Evolutionary conservation across 2,113 vertebrate genomes (phyloP), one percentile per base, ranked within the genome.

Genomic region (Calidris pygmaea): DNA sequence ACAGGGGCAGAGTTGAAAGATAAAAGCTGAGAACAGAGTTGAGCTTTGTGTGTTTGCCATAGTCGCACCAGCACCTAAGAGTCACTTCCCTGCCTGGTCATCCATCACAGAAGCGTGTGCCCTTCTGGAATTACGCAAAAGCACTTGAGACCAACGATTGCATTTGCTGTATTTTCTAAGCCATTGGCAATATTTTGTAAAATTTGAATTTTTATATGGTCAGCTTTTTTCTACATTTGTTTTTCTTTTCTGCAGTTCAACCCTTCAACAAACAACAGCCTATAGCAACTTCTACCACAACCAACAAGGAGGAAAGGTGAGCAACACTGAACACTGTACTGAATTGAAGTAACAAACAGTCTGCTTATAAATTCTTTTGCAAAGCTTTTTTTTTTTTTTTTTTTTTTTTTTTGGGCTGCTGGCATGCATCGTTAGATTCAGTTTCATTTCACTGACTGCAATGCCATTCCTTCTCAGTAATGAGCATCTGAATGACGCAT

Each of bases 391-490:
- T 43, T 65, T 18, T 47, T 47, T 62, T 73, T 12, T 65, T 3
- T 26, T n/a, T 43, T 65, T 18, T 47, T 47, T 62, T 73, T 12
- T 65, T 3, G 22, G 59, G 37, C 30, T 87, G 11, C 65, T 82
- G 56, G 37, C n/a, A 41, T 68, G 45, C 32, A 59, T 37, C 3
- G 0, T 85, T 82, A 92, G 15, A 48, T 65, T 79, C 32, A n/a
- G 39, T 92, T 87, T 95, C 48, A 92, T 93, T 87, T 85, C 76
- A 66, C 55, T 92, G 58, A 70, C 92, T 96, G 73, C 26, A 21
- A 21, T 58, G 29, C 58, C 41, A 62, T 91, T 90, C 41, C 21
- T 68, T 73, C 56, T 85, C 1, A 1, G 43, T 75, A 94, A 72
- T 68, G 85, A 93, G 48, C 47, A 71, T 39, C 52, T 3, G 4